phyloP scores from a whole-genome alignment of 2,113 vertebrate genomes.

The Cacatua alba region DNA sequence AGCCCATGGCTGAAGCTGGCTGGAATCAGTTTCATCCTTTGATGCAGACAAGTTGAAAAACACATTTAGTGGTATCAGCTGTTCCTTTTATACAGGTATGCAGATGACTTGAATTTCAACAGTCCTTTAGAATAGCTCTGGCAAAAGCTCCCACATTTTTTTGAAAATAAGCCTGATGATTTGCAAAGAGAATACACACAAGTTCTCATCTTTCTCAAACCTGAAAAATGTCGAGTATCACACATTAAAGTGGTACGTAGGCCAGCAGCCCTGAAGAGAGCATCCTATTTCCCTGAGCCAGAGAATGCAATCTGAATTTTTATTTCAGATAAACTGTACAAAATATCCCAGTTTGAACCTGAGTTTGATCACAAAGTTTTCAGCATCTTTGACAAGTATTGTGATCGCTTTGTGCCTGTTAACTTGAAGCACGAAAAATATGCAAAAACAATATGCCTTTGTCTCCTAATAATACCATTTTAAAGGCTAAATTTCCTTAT shows the following conservation, averaged over 20 bases:
- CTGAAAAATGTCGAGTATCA: background rate
- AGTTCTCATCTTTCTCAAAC: background rate
- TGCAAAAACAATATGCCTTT: background rate
- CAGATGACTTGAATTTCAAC: constrained; percentile 12
- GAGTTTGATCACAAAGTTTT: background rate
- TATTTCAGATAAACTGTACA: background rate
- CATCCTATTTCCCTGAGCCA: background rate
- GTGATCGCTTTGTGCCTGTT: background rate
- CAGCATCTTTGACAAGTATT: background rate
- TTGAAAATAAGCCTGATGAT: background rate
- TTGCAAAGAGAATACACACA: background rate
- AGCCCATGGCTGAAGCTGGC: background rate
- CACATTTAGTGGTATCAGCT: background rate
- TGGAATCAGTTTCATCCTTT: background rate
- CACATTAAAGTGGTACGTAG: background rate
- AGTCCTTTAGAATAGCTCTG: background rate
- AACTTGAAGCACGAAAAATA: background rate
- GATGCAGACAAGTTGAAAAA: background rate
- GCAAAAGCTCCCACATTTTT: background rate
- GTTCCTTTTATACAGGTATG: constrained; percentile 46
- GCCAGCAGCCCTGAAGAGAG: background rate
- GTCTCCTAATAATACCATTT: background rate
- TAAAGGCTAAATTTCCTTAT: background rate
- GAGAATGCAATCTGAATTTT: background rate
- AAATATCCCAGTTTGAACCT: background rate